phyloP scores from a whole-genome alignment of 2,888 invertebrate species.

The Auanema freiburgensis region DNA sequence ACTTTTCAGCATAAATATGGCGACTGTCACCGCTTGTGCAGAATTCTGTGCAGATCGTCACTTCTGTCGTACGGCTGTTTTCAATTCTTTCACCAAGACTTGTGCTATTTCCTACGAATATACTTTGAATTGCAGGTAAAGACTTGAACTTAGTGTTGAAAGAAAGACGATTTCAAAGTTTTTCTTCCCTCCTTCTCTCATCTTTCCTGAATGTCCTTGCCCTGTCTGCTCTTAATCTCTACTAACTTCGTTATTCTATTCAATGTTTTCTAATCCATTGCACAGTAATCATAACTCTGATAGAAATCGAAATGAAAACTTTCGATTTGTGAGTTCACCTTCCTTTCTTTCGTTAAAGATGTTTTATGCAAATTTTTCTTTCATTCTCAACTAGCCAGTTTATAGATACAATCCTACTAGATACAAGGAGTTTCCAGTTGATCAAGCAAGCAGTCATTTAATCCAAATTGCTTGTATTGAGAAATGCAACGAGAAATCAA shows the following conservation, averaged over 20 bases:
- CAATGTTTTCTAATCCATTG: too few species aligned
- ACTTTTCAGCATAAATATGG: slow-evolving; percentile 45
- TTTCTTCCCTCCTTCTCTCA: too few species aligned
- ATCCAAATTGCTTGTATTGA: slow-evolving; percentile 21
- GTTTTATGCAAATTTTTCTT: too few species aligned
- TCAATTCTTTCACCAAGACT: slow-evolving; percentile 47
- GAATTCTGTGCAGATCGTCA: slow-evolving; percentile 55
- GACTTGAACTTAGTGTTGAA: background rate
- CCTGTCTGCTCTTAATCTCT: too few species aligned
- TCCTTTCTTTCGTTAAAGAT: too few species aligned
- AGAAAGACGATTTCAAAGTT: too few species aligned
- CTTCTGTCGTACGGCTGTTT: slow-evolving; percentile 61
- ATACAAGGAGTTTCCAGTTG: slow-evolving; percentile 10
- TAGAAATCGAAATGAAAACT: too few species aligned
- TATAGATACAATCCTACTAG: slow-evolving; percentile 14
- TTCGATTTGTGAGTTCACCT: too few species aligned
- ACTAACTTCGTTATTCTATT: too few species aligned
- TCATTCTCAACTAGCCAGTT: too few species aligned
- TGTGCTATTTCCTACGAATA: slow-evolving; percentile 58
- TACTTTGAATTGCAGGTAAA: slow-evolving; percentile 44
- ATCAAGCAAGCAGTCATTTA: slow-evolving; percentile 16
- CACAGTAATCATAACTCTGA: too few species aligned
- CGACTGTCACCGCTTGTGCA: slow-evolving; percentile 55
- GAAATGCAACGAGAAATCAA: slow-evolving; percentile 15
- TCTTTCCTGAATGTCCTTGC: too few species aligned